Evolutionary conservation across 1,140 invertebrate genomes (phyloP), one percentile per base, ranked within the genome.

Genomic region (Spodoptera litura): DNA sequence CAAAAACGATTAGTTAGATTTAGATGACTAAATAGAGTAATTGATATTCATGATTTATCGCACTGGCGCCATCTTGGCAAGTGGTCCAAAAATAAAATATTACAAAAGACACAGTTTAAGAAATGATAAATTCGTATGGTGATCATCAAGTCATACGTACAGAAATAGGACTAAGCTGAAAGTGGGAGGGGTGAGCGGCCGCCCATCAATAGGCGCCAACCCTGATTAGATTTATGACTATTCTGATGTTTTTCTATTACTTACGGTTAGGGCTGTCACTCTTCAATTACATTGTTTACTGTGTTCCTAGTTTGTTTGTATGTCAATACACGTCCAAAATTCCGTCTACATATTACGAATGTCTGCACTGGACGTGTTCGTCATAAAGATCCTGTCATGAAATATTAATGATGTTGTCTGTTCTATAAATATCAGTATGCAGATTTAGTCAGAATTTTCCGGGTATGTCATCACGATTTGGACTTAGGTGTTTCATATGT

Each of bases 211-310:
- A 62, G 86, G 81, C 83, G 86, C 85, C 84, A 85, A n/a, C 72
- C 75, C 76, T 86, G 77, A 89, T 89, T 87, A 87, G 74, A 88
- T 88, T 86, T 87, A 89, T 81, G 71, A 27, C 70, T 55, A 66
- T 82, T 86, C 76, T 81, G 73, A 78, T 80, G 82, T 74, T 79
- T 83, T 85, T 85, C 80, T 83, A 85, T 86, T 82, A 80, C 44
- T 71, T 80, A 62, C 11, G 27, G 9, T 49, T 82, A 89, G 84
- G 89, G 89, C 52, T 88, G 86, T 11, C 80, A 76, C n/a, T 66
- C 6, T n/a, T 49, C 10, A 49, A 51, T 25, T 49, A 25, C 49
- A 49, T 66, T 20, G 38, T 64, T 2, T 38, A 35, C 2, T n/a
- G 12, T 35, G 27, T 35, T 35, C 31, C 25, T 13, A 35, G 10